These are phyloP conservation scores for Parthenolecanium corni DNA, from an alignment of 2,888 invertebrate species.

Conservation along the genomic window DNA sequence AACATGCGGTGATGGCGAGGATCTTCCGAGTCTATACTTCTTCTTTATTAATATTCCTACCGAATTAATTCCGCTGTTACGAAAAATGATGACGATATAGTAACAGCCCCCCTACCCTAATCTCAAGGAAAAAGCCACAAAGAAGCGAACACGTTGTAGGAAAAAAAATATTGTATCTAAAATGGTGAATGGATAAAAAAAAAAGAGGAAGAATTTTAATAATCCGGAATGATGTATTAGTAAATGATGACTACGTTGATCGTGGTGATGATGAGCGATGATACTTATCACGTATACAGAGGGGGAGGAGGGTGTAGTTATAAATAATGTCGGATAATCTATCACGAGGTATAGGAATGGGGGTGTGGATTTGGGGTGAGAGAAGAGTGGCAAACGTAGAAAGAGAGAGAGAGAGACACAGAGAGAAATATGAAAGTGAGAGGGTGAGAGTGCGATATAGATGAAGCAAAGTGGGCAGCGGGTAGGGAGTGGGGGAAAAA, in stretches of 20 bases:
- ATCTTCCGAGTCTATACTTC: too few relatives aligned
- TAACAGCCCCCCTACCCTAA: too few relatives aligned
- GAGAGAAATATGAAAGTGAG: not conserved
- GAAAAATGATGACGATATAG: not conserved
- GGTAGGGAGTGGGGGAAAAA: constrained; percentile 12
- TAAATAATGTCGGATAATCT: constrained; percentile 27
- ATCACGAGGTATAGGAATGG: constrained; percentile 10
- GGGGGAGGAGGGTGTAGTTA: constrained; percentile 21
- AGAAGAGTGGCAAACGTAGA: not conserved
- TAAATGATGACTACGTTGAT: constrained; percentile 27
- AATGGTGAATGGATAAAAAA: not conserved
- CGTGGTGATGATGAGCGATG: constrained; percentile 24
- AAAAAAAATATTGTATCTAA: too few relatives aligned
- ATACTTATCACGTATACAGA: constrained; percentile 15
- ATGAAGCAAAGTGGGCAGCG: constrained; percentile 6
- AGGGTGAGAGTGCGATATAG: constrained; percentile 15
- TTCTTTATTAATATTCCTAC: not conserved
- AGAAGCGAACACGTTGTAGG: too few relatives aligned
- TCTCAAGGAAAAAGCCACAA: too few relatives aligned
- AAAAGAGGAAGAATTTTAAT: constrained; percentile 21
- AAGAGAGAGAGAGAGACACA: not conserved
- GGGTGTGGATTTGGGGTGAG: too few relatives aligned
- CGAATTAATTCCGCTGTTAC: constrained; percentile 9
- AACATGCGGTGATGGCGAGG: too few relatives aligned
- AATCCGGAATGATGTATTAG: constrained; percentile 27